Conservation (phyloP, 2,888 invertebrate species). For the Drosophila pegasa region DNA sequence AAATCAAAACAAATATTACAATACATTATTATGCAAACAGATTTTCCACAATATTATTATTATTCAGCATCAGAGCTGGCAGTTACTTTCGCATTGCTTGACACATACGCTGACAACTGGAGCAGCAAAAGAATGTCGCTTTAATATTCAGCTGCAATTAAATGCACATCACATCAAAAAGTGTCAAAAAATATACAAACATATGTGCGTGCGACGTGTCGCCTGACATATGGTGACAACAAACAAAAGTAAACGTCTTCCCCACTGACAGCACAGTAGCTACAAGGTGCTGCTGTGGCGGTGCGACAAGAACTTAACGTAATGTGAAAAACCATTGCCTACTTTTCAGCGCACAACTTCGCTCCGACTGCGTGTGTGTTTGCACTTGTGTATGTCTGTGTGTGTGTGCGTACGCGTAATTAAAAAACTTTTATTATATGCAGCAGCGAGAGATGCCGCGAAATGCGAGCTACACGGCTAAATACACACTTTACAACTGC, state of each 20-base stretch:
- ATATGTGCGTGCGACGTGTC: conserved; percentile 46
- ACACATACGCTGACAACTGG: conserved; percentile 17
- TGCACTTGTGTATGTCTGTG: not conserved
- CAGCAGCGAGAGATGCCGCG: conserved; percentile 6
- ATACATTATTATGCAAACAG: not conserved
- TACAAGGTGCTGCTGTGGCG: not conserved
- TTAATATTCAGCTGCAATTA: conserved; percentile 64
- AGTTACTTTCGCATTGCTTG: conserved; percentile 16
- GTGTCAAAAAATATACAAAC: conserved; percentile 49
- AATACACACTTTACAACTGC: conserved; percentile 47
- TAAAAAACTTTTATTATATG: conserved; percentile 74
- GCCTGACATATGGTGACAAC: conserved; percentile 48
- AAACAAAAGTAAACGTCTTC: conserved; percentile 26
- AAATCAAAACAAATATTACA: not conserved
- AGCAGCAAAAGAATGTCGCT: conserved; percentile 10
- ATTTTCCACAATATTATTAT: not conserved
- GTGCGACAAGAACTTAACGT: conserved; percentile 19
- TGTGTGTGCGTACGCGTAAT: conserved; percentile 55
- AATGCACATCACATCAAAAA: conserved; percentile 65
- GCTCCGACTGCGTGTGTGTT: not conserved
- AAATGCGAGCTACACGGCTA: conserved; percentile 28
- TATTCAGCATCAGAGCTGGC: not conserved
- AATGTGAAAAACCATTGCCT: conserved; percentile 30
- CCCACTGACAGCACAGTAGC: conserved; percentile 29
- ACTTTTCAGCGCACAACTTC: conserved; percentile 31